These are phyloP conservation scores for Mus pahari DNA, from an alignment of 2,113 vertebrate genomes.

Conservation along the genomic window DNA sequence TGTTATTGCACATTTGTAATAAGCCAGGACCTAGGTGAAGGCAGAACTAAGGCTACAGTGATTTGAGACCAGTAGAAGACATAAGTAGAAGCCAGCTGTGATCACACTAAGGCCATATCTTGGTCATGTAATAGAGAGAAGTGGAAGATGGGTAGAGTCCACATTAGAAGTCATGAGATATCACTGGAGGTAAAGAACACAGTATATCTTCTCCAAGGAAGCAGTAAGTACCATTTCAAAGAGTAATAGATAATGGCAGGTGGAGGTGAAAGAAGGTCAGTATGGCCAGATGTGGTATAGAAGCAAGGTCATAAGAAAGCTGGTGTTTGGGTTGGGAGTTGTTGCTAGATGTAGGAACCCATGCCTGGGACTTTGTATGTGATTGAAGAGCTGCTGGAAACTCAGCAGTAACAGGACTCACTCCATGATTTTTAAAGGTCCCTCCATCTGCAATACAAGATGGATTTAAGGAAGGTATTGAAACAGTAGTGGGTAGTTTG, in stretches of 20 bases:
- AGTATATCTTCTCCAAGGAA: neutral
- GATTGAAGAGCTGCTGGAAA: neutral
- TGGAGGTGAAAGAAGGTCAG: neutral
- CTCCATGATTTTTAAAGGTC: neutral
- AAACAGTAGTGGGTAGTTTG: neutral
- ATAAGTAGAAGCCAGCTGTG: neutral
- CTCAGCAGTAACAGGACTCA: neutral
- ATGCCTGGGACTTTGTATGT: neutral
- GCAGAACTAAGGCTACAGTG: neutral
- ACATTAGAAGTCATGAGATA: neutral
- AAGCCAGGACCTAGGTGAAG: neutral
- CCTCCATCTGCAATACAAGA: neutral
- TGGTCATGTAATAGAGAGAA: neutral
- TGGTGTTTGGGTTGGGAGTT: accelerated
- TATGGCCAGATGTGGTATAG: neutral
- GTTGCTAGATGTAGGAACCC: neutral
- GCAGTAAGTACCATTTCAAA: neutral
- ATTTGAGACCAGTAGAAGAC: no score
- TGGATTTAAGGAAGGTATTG: no score
- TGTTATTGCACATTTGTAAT: neutral
- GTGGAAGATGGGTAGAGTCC: no score
- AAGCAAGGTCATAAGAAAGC: neutral
- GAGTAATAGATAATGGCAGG: neutral
- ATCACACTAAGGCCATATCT: neutral
- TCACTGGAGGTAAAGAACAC: neutral